Evolutionary conservation across 2,797 vertebrate genomes (phyloP), one percentile per base, ranked within the genome.

Genomic region (Sebastes reedi): DNA sequence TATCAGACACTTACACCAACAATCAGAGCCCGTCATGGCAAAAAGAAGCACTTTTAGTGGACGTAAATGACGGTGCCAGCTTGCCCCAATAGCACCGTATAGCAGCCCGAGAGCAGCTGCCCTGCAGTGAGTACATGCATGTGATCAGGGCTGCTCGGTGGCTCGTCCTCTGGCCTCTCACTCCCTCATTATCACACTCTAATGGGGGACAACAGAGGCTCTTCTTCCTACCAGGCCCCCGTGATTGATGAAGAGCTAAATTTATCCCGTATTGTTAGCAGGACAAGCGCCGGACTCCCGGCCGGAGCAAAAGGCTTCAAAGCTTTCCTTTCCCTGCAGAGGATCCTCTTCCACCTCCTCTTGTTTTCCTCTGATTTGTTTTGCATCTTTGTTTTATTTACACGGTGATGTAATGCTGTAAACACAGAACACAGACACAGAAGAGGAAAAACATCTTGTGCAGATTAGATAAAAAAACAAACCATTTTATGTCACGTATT

Each of bases 181-280:
- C 56, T 22, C 76, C 77, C 77, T 91, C 85, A 85, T 91, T 90
- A 84, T 85, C 58, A 8, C 77, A 39, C 58, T 78, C 46, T 59
- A 52, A 84, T 77, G 68, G 66, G 58, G 55, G 60, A 80, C 65
- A 82, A 65, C 56, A 65, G 39, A 39, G 60, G 12, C 75, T 64
- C 34, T 20, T 58, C 61, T 56, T 79, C 67, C 55, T 29, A 18
- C 16, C 58, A 3, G 78, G 34, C 65, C 20, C 50, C 72, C 59
- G 78, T 72, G 81, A 82, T 80, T 87, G 79, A 83, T 67, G 76
- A 61, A 14, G 81, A 75, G 77, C 85, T 92, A 90, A 83, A 88
- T 87, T 84, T 88, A 87, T 42, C 39, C 70, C 12, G 22, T 79
- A 81, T 92, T 90, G 87, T 91, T 77, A 60, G 77, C 69, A 50